phyloP scores from a whole-genome alignment of 2,113 vertebrate species.

The Euleptes europaea region DNA sequence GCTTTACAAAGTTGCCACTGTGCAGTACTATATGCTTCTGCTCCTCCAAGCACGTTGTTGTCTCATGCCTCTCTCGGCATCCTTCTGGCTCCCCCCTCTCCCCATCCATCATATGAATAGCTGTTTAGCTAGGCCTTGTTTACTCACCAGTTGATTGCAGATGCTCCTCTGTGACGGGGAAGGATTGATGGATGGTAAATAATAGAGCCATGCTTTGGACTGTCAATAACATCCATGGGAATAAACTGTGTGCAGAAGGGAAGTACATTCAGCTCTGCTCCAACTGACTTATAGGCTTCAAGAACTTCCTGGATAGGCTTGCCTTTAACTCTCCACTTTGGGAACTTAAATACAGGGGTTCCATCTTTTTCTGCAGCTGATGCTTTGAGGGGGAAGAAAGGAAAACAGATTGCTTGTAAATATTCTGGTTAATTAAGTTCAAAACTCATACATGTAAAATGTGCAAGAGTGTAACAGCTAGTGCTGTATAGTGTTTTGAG shows the following conservation, averaged over 20 bases:
- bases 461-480: neutral
- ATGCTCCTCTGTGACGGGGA: conserved; percentile 93
- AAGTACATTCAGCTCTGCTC: conserved; percentile 96
- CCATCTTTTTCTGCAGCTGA: conserved; percentile 92
- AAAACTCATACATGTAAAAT: neutral
- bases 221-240: conserved; percentile 93
- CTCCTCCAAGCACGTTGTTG: neutral
- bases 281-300: conserved; percentile 88
- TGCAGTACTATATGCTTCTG: neutral
- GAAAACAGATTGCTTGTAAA: neutral
- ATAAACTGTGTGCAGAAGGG: conserved; percentile 98
- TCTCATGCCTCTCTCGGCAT: neutral
- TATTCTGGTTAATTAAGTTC: neutral
- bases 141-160: conserved; percentile 95
- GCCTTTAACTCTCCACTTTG: conserved; percentile 91
- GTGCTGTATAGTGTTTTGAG: too few species aligned
- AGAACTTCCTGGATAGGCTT: conserved; percentile 87
- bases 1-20: neutral
- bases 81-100: neutral
- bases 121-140: neutral
- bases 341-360: conserved; percentile 96
- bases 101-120: neutral
- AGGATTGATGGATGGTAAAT: conserved; percentile 97
- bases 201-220: conserved; percentile 91
- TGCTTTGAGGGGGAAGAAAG: conserved; percentile 72